phyloP scores from a whole-genome alignment of 2,113 vertebrate genomes.

The Xiphophorus hellerii region DNA sequence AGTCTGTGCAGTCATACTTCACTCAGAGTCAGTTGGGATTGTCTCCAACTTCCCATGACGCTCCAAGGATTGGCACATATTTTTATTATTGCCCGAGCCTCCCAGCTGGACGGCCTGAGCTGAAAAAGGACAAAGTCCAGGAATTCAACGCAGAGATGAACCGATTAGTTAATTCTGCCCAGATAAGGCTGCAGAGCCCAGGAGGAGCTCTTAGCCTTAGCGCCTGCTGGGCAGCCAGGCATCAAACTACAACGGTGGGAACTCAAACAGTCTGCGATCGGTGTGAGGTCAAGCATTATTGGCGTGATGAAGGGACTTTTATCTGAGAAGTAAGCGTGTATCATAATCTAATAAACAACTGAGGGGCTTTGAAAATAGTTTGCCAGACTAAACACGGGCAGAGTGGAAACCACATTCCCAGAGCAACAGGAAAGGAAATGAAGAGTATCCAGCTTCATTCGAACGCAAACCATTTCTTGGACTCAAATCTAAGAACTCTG shows the following conservation, averaged over 20 bases:
- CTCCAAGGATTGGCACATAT: not conserved
- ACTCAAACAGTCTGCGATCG: conserved; percentile 36
- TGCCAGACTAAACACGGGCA: conserved; percentile 57
- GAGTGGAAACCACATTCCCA: conserved; percentile 27
- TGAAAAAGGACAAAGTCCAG: conserved; percentile 18
- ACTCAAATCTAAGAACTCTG: conserved; percentile 1
- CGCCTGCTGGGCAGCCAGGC: conserved; percentile 32
- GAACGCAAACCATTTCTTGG: not conserved
- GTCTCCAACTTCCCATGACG: conserved; percentile 2
- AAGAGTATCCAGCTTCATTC: conserved; percentile 7
- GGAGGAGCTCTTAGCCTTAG: conserved; percentile 11
- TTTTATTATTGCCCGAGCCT: not conserved
- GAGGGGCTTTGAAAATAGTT: conserved; percentile 46
- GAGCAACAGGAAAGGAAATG: conserved; percentile 26
- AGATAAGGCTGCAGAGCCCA: conserved; percentile 37
- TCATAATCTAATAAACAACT: conserved; percentile 64
- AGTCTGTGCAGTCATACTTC: not conserved
- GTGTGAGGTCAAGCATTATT: conserved; percentile 51
- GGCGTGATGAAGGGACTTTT: conserved; percentile 43
- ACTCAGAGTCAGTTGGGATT: not conserved
- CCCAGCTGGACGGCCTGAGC: not conserved
- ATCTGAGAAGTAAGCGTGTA: conserved; percentile 60
- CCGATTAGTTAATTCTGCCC: conserved; percentile 34
- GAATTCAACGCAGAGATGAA: conserved; percentile 33
- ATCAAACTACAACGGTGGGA: conserved; percentile 55